Conservation (phyloP, 53 echinoderm and acorn worm species). For the Temnopleurus reevesii region DNA sequence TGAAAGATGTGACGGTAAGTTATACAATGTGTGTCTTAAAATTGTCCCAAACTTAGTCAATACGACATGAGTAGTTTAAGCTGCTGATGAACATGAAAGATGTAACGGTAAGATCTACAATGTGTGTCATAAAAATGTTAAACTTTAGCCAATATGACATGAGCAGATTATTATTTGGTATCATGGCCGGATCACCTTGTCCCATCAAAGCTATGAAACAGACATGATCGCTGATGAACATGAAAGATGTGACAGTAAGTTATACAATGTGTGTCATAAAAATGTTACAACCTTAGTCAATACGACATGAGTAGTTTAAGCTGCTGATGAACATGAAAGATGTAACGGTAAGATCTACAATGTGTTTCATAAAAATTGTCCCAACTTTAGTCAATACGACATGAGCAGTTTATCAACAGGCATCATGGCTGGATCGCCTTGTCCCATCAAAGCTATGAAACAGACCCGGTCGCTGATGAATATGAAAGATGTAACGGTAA, state of each 20-base stretch:
- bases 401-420: conserved; percentile 80
- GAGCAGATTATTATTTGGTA: conserved; percentile 71
- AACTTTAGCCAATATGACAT: conserved; percentile 77
- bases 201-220: conserved; percentile 90
- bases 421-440: conserved; percentile 92
- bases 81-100: conserved; percentile 87
- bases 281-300: conserved; percentile 73
- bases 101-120: conserved; percentile 79
- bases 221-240: conserved; percentile 73
- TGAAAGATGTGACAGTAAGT: conserved; percentile 88
- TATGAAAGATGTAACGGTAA: conserved; percentile 87
- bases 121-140: too few species aligned
- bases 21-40: too few species aligned
- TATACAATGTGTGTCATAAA: too few species aligned
- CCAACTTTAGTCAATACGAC: conserved; percentile 77
- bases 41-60: conserved; percentile 76
- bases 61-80: conserved; percentile 76
- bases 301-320: conserved; percentile 76
- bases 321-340: conserved; percentile 87
- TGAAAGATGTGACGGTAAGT: conserved; percentile 88
- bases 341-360: conserved; percentile 79
- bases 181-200: conserved; percentile 95
- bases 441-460: conserved; percentile 90
- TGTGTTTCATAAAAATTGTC: too few species aligned
- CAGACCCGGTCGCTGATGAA: conserved; percentile 73